These are phyloP conservation scores for Eulemur rufifrons DNA, from an alignment of 2,113 vertebrate genomes.

Conservation along the genomic window DNA sequence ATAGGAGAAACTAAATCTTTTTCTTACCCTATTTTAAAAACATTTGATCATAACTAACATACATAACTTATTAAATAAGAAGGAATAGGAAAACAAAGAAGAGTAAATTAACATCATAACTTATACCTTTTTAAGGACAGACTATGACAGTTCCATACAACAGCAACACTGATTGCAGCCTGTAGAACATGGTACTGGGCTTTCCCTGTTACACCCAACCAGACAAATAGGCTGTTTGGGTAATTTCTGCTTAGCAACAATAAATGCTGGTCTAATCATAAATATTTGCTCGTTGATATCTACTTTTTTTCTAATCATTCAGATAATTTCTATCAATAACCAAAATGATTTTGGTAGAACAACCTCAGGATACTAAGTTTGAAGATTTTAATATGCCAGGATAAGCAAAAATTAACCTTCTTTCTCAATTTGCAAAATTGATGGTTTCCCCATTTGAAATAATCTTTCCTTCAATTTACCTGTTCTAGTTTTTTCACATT, in stretches of 20 bases:
- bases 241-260: neutral
- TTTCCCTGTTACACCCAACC: neutral
- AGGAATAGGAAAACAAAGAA: neutral
- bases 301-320: neutral
- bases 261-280: neutral
- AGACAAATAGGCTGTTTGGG: neutral
- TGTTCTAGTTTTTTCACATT: neutral
- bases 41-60: neutral
- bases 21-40: neutral
- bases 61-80: neutral
- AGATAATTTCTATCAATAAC: neutral
- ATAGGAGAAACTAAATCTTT: neutral
- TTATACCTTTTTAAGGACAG: neutral
- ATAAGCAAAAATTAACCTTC: neutral
- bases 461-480: neutral
- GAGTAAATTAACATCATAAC: neutral
- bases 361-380: neutral
- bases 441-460: neutral
- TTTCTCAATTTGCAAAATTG: neutral
- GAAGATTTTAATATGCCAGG: neutral
- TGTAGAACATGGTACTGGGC: fast-evolving
- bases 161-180: neutral
- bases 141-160: neutral
- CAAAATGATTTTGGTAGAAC: neutral
- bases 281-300: neutral